These are phyloP conservation scores for Sterna hirundo DNA, from an alignment of 2,113 vertebrate species.

Conservation along the genomic window DNA sequence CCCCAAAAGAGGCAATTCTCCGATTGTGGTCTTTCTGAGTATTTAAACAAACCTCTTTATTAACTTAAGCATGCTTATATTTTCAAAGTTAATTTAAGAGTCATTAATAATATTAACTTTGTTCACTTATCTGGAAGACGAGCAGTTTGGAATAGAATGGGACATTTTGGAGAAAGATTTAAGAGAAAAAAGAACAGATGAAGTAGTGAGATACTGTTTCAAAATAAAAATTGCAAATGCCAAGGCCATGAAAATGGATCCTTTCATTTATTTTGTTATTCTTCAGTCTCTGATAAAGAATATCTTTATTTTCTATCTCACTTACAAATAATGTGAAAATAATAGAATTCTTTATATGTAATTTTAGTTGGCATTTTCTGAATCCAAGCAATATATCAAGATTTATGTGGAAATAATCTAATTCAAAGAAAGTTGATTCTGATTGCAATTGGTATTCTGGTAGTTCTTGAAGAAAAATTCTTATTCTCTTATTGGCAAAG, in stretches of 20 bases:
- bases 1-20: background rate
- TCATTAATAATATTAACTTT: background rate
- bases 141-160: background rate
- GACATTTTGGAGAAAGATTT: background rate
- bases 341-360: background rate
- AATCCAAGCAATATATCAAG: background rate
- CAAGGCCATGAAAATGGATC: background rate
- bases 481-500: background rate
- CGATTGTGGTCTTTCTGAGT: background rate
- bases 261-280: background rate
- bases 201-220: background rate
- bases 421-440: background rate
- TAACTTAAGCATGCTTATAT: background rate
- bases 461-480: background rate
- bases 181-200: background rate
- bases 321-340: background rate
- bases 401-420: background rate
- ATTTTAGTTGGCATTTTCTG: background rate
- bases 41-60: background rate
- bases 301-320: background rate
- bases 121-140: background rate
- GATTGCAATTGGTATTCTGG: background rate
- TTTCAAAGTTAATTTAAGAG: background rate
- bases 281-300: background rate
- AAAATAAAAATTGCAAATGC: background rate